Conservation (phyloP, 2,888 invertebrate species). For the Aleiodes testaceus region DNA sequence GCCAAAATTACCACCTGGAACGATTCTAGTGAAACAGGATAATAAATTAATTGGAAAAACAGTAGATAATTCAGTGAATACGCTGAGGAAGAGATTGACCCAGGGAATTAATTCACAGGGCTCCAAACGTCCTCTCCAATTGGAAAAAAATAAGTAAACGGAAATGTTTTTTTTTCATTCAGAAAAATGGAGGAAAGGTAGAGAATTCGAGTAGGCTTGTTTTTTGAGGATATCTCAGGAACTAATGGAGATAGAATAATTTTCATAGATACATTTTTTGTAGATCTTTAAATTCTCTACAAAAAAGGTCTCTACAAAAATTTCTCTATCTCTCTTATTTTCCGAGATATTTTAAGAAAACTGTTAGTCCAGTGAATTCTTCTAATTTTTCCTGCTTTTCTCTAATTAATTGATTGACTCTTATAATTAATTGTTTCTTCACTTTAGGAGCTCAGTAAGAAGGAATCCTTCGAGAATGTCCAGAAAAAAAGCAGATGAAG, state of each 20-base stretch:
- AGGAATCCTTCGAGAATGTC: slow-evolving; percentile 59
- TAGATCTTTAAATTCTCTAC: no score
- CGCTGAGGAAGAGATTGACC: slow-evolving; percentile 55
- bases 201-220: no score
- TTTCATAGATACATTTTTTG: no score
- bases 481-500: slow-evolving; percentile 56
- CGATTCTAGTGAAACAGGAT: slow-evolving; percentile 58
- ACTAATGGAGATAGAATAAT: no score
- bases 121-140: slow-evolving; percentile 54
- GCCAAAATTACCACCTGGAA: slow-evolving; percentile 58
- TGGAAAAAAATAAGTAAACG: slow-evolving; percentile 54
- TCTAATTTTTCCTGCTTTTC: no score
- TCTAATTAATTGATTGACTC: no score
- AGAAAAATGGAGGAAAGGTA: no score
- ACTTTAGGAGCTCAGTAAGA: slow-evolving; percentile 50
- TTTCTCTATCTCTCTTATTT: no score
- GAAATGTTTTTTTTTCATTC: neutral
- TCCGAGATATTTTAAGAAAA: no score
- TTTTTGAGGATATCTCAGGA: no score
- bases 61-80: neutral
- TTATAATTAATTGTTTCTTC: neutral
- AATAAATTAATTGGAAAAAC: slow-evolving; percentile 35
- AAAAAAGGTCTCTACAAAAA: no score
- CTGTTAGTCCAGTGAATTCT: no score
- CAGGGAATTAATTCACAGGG: slow-evolving; percentile 48